phyloP scores from a whole-genome alignment of 2,113 vertebrate genomes.

The Brienomyrus longianalis region DNA sequence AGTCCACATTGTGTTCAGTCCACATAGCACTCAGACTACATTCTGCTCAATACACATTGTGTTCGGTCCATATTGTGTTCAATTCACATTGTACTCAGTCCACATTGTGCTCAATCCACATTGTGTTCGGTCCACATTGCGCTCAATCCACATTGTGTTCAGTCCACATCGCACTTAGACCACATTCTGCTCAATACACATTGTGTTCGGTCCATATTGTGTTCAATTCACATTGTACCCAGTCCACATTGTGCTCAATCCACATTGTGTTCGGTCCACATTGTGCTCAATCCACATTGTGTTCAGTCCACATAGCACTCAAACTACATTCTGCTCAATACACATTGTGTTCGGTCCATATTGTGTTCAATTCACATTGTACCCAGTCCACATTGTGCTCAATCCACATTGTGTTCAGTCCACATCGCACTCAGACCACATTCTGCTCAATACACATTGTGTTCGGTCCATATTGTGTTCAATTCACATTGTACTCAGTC shows the following conservation, averaged over 20 bases:
- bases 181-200: not conserved
- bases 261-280: not conserved
- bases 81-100: no score
- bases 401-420: not conserved
- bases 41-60: no score
- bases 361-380: not conserved
- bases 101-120: not conserved
- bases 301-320: not conserved
- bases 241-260: not conserved
- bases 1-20: no score
- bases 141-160: not conserved
- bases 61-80: not conserved
- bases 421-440: not conserved
- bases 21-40: not conserved
- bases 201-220: no score
- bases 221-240: not conserved
- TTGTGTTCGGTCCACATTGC: not conserved
- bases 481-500: not conserved
- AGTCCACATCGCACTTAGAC: not conserved
- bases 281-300: not conserved
- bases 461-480: no score
- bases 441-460: not conserved
- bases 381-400: not conserved
- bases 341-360: not conserved
- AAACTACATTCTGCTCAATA: no score